Percentiles rank a stretch among this genome's conserved stretches.
phyloP scores from a whole-genome alignment of 2,113 vertebrate genomes.

The Rhinolophus ferrumequinum region DNA sequence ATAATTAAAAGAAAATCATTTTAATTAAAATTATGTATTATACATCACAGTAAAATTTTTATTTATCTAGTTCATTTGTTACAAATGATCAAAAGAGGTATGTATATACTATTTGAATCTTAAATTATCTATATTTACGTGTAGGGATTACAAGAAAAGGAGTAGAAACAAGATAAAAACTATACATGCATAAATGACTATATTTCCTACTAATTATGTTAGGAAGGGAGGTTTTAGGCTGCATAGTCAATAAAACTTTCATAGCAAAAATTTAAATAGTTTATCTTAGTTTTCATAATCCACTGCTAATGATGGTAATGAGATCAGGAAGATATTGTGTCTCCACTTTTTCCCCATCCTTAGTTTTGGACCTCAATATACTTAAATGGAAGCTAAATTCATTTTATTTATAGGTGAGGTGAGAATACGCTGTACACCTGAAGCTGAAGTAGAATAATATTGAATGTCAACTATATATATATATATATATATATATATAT shows the following conservation, averaged over 20 bases:
- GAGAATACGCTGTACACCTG: too few relatives aligned
- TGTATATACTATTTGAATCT: background rate
- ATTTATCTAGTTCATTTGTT: background rate
- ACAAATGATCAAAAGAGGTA: background rate
- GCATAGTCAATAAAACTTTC: constrained; percentile 72
- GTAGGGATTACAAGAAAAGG: background rate
- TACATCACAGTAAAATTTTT: background rate
- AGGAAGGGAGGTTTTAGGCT: constrained; percentile 12
- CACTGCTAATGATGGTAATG: constrained; percentile 52
- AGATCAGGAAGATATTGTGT: too few relatives aligned
- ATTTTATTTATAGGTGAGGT: too few relatives aligned
- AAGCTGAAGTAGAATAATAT: too few relatives aligned
- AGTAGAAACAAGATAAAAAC: background rate
- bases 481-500: too few relatives aligned
- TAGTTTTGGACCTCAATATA: too few relatives aligned
- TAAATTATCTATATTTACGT: background rate
- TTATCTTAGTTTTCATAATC: constrained; percentile 41
- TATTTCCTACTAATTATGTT: constrained; percentile 58
- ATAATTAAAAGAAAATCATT: background rate
- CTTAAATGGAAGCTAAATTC: too few relatives aligned
- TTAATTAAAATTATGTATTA: background rate
- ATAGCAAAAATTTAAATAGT: constrained; percentile 54
- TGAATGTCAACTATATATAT: too few relatives aligned
- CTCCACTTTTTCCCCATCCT: too few relatives aligned
- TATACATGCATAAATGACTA: constrained; percentile 45